A percentile compares a stretch with the other conserved stretches of the same genome.
phyloP scores from a whole-genome alignment of 2,888 invertebrate species.

The Lypha dubia region DNA sequence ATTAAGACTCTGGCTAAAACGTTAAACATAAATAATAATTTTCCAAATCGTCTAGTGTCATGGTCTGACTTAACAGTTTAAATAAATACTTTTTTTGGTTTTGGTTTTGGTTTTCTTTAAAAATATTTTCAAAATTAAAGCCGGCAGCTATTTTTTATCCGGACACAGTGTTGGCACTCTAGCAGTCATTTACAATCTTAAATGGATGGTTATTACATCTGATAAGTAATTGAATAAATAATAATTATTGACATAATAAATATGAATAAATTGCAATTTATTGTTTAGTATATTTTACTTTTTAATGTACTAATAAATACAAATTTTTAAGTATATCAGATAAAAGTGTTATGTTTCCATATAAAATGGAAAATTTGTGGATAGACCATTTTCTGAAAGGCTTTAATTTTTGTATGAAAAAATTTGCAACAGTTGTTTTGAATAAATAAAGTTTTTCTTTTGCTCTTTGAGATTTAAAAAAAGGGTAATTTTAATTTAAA shows the following conservation, averaged over 20 bases:
- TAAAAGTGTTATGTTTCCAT: background rate
- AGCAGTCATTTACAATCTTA: constrained; percentile 55
- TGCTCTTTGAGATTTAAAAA: no score
- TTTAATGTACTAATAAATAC: constrained; percentile 15
- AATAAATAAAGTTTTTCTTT: no score
- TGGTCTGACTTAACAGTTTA: constrained; percentile 60
- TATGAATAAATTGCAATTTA: constrained; percentile 63
- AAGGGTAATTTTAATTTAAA: no score
- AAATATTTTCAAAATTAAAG: constrained; percentile 63
- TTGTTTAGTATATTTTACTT: constrained; percentile 40
- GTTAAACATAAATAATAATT: constrained; percentile 64
- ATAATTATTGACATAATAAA: constrained; percentile 70
- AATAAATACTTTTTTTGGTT: constrained; percentile 16
- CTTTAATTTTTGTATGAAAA: background rate
- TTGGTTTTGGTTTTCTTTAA: constrained; percentile 18
- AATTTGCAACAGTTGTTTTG: no score
- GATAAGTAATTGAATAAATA: constrained; percentile 67
- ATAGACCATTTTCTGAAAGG: background rate
- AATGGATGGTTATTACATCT: constrained; percentile 60
- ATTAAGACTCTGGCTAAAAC: constrained; percentile 43
- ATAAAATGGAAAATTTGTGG: background rate
- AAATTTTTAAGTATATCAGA: background rate
- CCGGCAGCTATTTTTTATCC: constrained; percentile 59
- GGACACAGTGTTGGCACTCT: constrained; percentile 50
- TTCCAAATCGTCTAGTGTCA: constrained; percentile 66